Base-by-base conservation (phyloP, 2,797 vertebrate genomes). In the Oryzias sinensis region DNA sequence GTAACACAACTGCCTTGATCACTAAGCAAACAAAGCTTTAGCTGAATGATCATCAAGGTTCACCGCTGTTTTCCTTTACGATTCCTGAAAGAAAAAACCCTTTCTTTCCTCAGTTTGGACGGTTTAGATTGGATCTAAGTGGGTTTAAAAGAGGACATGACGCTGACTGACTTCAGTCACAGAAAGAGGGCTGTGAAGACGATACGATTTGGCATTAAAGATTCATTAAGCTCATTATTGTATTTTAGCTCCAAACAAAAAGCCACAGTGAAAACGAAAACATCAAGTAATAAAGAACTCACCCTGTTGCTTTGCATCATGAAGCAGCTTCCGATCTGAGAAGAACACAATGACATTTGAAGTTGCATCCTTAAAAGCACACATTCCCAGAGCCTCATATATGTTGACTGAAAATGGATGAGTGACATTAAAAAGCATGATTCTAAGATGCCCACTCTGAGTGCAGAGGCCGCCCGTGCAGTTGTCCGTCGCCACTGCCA, bases 381-480 rank as follows among this genome's bases (percentile, higher is more conserved):
- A 18, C 56, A 27, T 42, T 14, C 29, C 6, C 54, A 52, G 53
- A 63, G 61, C 24, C 55, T 37, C 59, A 60, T 29, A 51, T 42
- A 43, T 63, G 72, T 65, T 58, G 70, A 74, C 77, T 80, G 65
- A 79, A 71, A 75, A 76, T 49, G 55, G 65, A 87, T 79, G 76
- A 76, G 9, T 42, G 54, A 49, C 11, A 71, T 42, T 81, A 76
- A 83, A 79, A 77, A 85, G 72, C 63, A 24, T 44, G 59, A 81
- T 84, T 68, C 65, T 61, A 70, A 72, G 68, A 68, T 33, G 60
- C 41, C 56, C 88, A 97, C 96, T 94, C 90, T 97, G 93, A 45
- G 94, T 93, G 86, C 96, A 99, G 1, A 96, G 92, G 29, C 95
- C 95, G n/a, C 96, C 95, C 0, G 96, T 99, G 91, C 97, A 99